Conservation (phyloP, 2,113 vertebrate species). For the Dicaeum eximium region DNA sequence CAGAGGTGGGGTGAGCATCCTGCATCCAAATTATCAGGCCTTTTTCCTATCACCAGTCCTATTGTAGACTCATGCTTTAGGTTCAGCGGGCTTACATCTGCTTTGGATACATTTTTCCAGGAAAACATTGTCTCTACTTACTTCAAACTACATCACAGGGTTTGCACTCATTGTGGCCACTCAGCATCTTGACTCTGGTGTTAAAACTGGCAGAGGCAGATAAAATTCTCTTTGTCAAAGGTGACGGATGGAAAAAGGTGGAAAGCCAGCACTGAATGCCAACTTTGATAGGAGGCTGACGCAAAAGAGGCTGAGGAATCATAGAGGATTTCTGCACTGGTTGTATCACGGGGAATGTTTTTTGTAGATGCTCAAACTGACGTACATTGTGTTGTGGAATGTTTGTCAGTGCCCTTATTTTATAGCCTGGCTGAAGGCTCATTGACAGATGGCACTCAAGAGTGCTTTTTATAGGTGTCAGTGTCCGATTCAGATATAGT, state of each 20-base stretch:
- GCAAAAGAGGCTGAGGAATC: background rate
- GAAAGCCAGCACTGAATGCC: conserved; percentile 24
- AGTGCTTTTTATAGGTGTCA: conserved; percentile 66
- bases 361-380: conserved; percentile 2
- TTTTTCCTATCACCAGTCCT: background rate
- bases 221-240: conserved; percentile 1
- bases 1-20: background rate
- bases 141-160: background rate
- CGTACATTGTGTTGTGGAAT: conserved; percentile 13
- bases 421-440: conserved; percentile 56
- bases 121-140: background rate
- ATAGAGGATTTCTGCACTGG: background rate
- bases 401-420: conserved; percentile 41
- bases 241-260: conserved; percentile 13
- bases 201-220: conserved; percentile 35
- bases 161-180: background rate
- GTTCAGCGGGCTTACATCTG: background rate
- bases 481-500: conserved; percentile 18
- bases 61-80: background rate
- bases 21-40: background rate
- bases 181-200: conserved; percentile 18
- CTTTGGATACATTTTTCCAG: background rate
- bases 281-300: conserved; percentile 37
- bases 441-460: conserved; percentile 40
- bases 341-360: background rate